These are phyloP conservation scores for Melitaea athalia DNA, from an alignment of 2,888 invertebrate species.

Conservation along the genomic window DNA sequence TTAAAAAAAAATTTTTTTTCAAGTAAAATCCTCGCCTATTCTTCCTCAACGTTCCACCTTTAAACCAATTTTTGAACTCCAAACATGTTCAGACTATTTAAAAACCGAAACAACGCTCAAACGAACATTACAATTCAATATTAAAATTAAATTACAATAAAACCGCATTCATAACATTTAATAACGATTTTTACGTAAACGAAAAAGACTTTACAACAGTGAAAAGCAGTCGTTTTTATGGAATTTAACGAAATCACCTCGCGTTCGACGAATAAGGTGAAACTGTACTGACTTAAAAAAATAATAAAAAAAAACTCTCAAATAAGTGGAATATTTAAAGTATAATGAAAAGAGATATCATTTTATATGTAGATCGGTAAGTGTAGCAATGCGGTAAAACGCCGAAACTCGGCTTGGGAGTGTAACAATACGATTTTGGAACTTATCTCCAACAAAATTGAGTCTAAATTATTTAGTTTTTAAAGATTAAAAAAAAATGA, in stretches of 20 bases:
- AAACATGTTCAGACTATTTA: too few relatives aligned
- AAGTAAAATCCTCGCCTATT: too few relatives aligned
- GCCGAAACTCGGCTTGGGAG: conserved; percentile 24
- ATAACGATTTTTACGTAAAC: background rate
- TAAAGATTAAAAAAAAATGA: conserved; percentile 9
- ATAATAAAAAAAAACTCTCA: conserved; percentile 15
- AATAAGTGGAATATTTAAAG: conserved; percentile 31
- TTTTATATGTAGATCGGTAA: conserved; percentile 11
- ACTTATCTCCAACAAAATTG: conserved; percentile 2
- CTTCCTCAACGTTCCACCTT: too few relatives aligned
- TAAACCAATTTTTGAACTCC: too few relatives aligned
- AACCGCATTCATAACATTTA: conserved; percentile 3
- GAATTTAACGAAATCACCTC: conserved; percentile 16
- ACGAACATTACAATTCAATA: too few relatives aligned
- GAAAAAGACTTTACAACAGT: background rate
- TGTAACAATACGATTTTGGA: background rate
- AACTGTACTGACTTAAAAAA: conserved; percentile 27
- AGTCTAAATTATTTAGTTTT: conserved; percentile 31
- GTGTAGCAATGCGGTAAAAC: conserved; percentile 29
- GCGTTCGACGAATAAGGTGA: conserved; percentile 26
- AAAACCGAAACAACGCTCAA: too few relatives aligned
- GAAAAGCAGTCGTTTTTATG: conserved; percentile 6
- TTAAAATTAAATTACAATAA: background rate
- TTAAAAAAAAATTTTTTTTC: too few relatives aligned
- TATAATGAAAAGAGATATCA: conserved; percentile 23